Conservation (phyloP, 2,888 invertebrate genomes). For the Cheilosia vulpina region DNA sequence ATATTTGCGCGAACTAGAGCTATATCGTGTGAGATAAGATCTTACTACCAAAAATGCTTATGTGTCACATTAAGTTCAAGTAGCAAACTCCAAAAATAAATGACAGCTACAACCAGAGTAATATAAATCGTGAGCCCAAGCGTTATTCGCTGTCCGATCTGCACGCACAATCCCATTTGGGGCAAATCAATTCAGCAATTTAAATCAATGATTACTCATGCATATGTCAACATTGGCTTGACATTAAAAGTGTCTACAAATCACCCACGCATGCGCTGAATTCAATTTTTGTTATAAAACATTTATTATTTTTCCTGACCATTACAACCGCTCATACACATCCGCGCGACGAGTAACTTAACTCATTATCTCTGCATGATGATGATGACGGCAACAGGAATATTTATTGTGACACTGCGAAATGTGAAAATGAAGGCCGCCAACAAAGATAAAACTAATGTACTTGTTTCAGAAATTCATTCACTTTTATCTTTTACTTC, state of each 20-base stretch:
- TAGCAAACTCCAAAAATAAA: neutral
- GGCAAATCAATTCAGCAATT: conserved; percentile 8
- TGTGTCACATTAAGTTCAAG: too few relatives aligned
- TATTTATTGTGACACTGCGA: conserved; percentile 70
- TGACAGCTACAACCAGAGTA: neutral
- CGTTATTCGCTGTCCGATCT: neutral
- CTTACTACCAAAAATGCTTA: too few relatives aligned
- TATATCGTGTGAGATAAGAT: too few relatives aligned
- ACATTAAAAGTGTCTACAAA: conserved; percentile 41
- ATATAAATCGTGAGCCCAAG: too few relatives aligned
- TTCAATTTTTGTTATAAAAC: conserved; percentile 24
- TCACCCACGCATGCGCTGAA: conserved; percentile 27
- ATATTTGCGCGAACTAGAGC: too few relatives aligned
- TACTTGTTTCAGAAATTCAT: conserved; percentile 73
- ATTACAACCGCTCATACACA: conserved; percentile 20
- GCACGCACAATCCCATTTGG: neutral
- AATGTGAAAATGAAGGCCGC: conserved; percentile 72
- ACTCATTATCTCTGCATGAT: conserved; percentile 64
- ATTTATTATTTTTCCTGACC: conserved; percentile 19
- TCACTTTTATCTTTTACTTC: conserved; percentile 63
- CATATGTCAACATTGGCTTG: conserved; percentile 23
- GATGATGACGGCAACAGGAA: conserved; percentile 48
- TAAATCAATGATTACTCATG: conserved; percentile 17
- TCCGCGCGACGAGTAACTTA: conserved; percentile 62
- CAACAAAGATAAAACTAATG: conserved; percentile 76